A percentile compares a stretch with the other conserved stretches of the same genome.
phyloP scores from a whole-genome alignment of 2,888 invertebrate species.

The Tipula vernalis region DNA sequence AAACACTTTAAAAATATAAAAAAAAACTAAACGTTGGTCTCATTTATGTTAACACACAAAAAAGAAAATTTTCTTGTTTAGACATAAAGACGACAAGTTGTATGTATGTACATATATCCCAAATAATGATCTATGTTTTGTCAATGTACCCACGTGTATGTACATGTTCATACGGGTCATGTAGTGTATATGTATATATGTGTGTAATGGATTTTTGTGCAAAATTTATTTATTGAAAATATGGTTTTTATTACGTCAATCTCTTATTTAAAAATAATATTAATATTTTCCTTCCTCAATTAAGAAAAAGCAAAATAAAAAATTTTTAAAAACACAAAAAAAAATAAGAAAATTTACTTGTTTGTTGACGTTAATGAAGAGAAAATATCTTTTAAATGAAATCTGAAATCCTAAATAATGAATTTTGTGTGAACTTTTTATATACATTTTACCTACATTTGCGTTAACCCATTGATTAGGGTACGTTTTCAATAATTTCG shows the following conservation, averaged over 20 bases:
- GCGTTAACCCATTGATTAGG: background rate
- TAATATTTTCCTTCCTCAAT: background rate
- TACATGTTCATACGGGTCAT: background rate
- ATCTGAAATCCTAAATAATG: background rate
- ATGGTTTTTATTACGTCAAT: background rate
- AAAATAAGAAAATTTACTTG: background rate
- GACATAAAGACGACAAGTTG: background rate
- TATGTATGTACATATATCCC: background rate
- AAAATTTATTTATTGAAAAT: background rate
- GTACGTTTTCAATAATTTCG: background rate
- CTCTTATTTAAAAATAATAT: background rate
- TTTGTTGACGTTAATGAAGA: slow-evolving; percentile 4
- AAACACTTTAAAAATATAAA: background rate
- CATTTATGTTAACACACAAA: background rate
- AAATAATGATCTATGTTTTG: background rate
- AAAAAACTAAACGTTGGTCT: background rate
- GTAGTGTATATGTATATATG: background rate
- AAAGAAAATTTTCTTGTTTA: background rate
- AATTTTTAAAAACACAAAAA: background rate
- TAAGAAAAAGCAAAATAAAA: background rate
- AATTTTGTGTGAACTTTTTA: background rate
- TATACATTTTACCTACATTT: background rate
- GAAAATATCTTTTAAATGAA: background rate
- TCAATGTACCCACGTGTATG: background rate
- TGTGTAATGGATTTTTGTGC: background rate